Evolutionary conservation across 2,797 vertebrate species (phyloP), one percentile per base, ranked within the genome.

Genomic region (Manis javanica): DNA sequence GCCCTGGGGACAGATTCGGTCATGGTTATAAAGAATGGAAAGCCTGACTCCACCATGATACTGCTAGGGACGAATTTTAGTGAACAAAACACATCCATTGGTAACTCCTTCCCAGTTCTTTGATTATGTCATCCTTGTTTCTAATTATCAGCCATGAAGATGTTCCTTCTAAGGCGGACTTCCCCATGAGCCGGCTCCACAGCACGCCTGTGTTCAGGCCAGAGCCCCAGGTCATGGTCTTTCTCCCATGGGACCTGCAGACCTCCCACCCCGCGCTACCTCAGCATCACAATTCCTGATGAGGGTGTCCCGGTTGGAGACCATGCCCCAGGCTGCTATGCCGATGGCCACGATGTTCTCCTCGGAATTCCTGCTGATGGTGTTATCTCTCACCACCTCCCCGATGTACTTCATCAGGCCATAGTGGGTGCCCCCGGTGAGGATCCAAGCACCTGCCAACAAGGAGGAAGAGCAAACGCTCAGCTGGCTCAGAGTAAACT

Each of bases 351-450:
- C 98, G 18, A 99, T 98, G 0, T 99, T 99, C 97, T 99, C 99
- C 96, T 99, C 99, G 0, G 98, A 99, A 51, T 95, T 99, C 97
- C 98, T 98, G 1, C 99, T 99, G 97, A 99, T 99, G 89, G 98
- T 99, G 95, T 99, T 99, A 87, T 99, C 98, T 69, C 99, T 98
- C n/a, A 99, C 98, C 94, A 99, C 98, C 39, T 99, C 98, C 0
- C 99, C 99, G 0, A 99, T 99, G 96, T 98, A 99, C 95, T 99
- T 99, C 98, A 98, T 99, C 97, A 99, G 98, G 49, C 99, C 99
- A 0, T 99, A 99, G 37, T 99, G 98, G 0, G 98, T 99, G 0
- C 99, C 99, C 11, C 99, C 98, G 0, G 99, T 98, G 95, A 99
- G 98, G 90, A 99, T 99, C 99, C 99, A 99, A 26, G 99, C 99